These are phyloP conservation scores for Seriola rivoliana DNA, from an alignment of 2,113 vertebrate species.

Conservation along the genomic window DNA sequence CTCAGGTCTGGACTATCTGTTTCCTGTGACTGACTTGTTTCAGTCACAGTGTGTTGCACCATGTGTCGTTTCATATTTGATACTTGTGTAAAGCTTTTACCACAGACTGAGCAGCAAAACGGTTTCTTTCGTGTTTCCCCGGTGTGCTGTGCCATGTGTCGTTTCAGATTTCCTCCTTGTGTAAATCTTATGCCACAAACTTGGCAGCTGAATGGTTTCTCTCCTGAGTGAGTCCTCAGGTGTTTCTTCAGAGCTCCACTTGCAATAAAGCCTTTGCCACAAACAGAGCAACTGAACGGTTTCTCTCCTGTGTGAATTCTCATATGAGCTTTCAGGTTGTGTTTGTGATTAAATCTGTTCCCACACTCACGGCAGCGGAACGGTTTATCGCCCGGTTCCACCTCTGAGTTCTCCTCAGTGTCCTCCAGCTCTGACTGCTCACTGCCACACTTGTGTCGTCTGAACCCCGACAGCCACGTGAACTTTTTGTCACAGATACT, in stretches of 20 bases:
- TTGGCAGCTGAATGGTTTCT: conserved; percentile 31
- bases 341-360: conserved; percentile 11
- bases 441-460: conserved; percentile 32
- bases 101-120: not conserved
- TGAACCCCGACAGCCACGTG: conserved; percentile 24
- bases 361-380: conserved; percentile 27
- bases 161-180: conserved; percentile 10
- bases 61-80: conserved; percentile 36
- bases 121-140: not conserved
- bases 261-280: not conserved
- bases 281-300: conserved; percentile 13
- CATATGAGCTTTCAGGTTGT: conserved; percentile 31
- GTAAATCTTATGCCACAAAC: not conserved
- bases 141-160: conserved; percentile 11
- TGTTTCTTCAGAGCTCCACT: conserved; percentile 26
- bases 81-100: not conserved
- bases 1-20: not conserved
- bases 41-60: not conserved
- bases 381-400: not conserved
- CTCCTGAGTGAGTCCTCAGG: conserved; percentile 35
- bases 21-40: not conserved
- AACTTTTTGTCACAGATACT: conserved; percentile 24
- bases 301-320: conserved; percentile 40
- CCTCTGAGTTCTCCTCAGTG: not conserved
- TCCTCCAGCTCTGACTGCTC: not conserved